A percentile compares a stretch with the other conserved stretches of the same genome.
Conservation (phyloP, 2,888 invertebrate species). For the Ctenicera cuprea region DNA sequence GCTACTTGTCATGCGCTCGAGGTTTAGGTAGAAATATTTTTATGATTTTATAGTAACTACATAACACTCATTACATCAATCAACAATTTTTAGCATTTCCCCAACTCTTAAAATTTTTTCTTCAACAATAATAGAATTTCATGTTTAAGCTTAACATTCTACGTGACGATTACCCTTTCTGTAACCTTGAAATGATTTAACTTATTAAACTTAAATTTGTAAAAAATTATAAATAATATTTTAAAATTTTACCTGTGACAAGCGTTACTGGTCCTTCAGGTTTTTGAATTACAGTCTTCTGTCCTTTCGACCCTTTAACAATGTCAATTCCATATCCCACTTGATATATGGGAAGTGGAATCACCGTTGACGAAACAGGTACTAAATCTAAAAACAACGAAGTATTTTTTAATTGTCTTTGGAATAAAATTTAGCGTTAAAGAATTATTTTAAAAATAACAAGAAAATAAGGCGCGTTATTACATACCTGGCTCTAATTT, state of each 20-base stretch:
- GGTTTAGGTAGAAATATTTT: no score
- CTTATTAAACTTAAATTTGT: no score
- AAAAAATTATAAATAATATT: background rate
- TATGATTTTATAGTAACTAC: no score
- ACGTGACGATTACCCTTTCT: no score
- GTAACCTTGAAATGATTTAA: no score
- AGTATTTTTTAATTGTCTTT: conserved; percentile 16
- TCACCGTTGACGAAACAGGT: conserved; percentile 81
- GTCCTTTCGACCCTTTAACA: conserved; percentile 68
- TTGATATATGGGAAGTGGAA: conserved; percentile 78
- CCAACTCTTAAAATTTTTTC: no score
- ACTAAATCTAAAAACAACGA: conserved; percentile 74
- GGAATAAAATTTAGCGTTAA: background rate
- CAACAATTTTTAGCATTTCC: no score
- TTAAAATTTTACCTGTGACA: conserved; percentile 63
- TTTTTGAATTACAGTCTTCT: conserved; percentile 65
- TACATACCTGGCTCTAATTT: conserved; percentile 73
- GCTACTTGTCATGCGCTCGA: no score
- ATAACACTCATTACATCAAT: no score
- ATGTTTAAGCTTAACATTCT: no score
- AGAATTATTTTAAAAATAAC: background rate
- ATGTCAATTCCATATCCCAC: conserved; percentile 76
- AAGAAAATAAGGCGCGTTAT: background rate
- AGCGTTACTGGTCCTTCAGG: conserved; percentile 67
- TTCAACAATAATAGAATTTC: no score